Percentiles rank a stretch among this genome's conserved stretches.
Conservation (phyloP, 2,888 invertebrate genomes). For the Drosophila glabriapex region DNA sequence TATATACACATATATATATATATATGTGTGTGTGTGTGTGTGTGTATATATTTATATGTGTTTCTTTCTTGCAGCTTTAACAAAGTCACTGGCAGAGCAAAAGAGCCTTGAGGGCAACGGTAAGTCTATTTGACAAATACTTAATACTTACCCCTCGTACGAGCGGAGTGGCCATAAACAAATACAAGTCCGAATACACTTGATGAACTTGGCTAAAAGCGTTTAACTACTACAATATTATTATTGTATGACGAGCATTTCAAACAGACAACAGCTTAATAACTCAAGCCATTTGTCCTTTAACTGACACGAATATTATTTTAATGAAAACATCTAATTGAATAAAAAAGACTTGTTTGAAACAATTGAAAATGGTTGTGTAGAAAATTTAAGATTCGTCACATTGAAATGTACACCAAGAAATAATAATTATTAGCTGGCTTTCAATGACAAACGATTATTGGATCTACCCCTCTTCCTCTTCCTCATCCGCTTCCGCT, state of each 20-base stretch:
- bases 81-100: conserved; percentile 15
- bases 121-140: conserved; percentile 49
- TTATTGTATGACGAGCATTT: neutral
- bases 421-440: neutral
- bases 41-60: conserved; percentile 2
- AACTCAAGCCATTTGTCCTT: neutral
- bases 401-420: neutral
- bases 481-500: neutral
- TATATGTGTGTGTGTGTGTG: neutral
- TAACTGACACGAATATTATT: neutral
- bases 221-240: conserved; percentile 3
- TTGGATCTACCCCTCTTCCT: neutral
- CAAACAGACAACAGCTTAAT: neutral
- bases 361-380: neutral
- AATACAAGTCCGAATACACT: conserved; percentile 14
- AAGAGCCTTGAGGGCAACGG: conserved; percentile 47
- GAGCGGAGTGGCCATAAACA: conserved; percentile 33
- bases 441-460: neutral
- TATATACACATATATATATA: conserved; percentile 1
- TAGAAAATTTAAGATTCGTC: neutral
- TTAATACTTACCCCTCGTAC: conserved; percentile 17
- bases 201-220: conserved; percentile 33
- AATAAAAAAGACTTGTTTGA: neutral
- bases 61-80: conserved; percentile 44
- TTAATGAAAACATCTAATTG: neutral